These are phyloP conservation scores for Liasis olivaceus DNA, from an alignment of 2,797 vertebrate genomes.

Conservation along the genomic window DNA sequence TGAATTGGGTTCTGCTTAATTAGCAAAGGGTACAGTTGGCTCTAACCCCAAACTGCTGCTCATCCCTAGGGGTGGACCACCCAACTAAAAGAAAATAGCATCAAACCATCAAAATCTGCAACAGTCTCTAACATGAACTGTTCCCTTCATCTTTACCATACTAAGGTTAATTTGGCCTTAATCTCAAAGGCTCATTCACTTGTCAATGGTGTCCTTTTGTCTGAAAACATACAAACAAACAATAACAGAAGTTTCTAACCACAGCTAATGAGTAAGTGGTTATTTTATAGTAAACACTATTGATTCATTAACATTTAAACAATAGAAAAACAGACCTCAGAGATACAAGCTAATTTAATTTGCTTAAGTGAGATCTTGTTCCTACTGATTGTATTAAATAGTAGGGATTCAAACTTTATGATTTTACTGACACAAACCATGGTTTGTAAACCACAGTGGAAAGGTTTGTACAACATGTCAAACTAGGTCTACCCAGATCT, in stretches of 20 bases:
- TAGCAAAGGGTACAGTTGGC: slow-evolving; percentile 11
- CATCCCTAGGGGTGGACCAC: background rate
- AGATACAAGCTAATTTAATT: background rate
- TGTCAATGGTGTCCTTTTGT: background rate
- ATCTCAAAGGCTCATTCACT: background rate
- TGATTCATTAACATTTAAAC: background rate
- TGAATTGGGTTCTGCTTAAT: slow-evolving; percentile 17
- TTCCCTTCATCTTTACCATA: background rate
- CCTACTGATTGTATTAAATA: background rate
- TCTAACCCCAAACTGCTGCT: slow-evolving; percentile 23
- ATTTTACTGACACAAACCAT: background rate
- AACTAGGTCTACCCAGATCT: background rate
- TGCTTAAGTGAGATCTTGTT: background rate
- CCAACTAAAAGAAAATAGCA: slow-evolving; percentile 9
- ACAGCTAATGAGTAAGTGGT: background rate
- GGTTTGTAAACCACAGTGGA: background rate
- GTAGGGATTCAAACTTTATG: background rate
- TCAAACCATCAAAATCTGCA: background rate
- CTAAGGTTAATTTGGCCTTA: background rate
- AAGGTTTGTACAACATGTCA: background rate
- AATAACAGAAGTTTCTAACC: background rate
- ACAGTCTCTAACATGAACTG: background rate
- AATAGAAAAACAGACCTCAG: background rate
- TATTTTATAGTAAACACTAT: background rate
- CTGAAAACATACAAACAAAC: background rate